Evolutionary conservation across 1,140 invertebrate species (phyloP).

Genomic region (Drosophila orosa): DNA sequence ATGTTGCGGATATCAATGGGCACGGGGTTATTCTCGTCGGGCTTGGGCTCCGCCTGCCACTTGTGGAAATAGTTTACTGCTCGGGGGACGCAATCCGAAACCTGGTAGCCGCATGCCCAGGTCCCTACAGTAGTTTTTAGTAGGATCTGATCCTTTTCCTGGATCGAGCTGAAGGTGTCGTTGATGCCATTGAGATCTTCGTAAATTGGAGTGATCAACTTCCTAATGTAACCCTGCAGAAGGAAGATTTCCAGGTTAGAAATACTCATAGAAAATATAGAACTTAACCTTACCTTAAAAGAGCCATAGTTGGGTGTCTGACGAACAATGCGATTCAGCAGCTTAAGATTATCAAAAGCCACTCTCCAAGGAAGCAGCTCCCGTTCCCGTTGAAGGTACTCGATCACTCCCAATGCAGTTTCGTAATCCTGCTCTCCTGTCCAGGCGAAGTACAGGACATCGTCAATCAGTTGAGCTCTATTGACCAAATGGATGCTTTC

Average conservation of each 20-base stretch:
- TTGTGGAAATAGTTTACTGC: slow-evolving; percentile 86
- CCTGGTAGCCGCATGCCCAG: slow-evolving; percentile 87
- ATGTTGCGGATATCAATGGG: slow-evolving; percentile 89
- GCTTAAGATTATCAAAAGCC: slow-evolving; percentile 67
- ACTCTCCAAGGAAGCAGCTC: slow-evolving; percentile 88
- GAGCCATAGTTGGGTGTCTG: slow-evolving; percentile 84
- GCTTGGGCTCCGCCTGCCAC: slow-evolving; percentile 86
- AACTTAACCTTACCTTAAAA: slow-evolving; percentile 83
- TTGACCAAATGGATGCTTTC: slow-evolving; percentile 88
- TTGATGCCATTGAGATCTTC: slow-evolving; percentile 85
- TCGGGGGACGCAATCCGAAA: slow-evolving; percentile 86
- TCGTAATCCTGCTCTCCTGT: slow-evolving; percentile 88
- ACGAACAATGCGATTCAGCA: slow-evolving; percentile 85
- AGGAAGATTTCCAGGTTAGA: not conserved
- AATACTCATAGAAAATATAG: not conserved
- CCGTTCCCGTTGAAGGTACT: slow-evolving; percentile 87
- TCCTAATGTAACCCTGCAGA: slow-evolving; percentile 85
- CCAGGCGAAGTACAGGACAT: slow-evolving; percentile 90
- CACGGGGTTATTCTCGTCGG: slow-evolving; percentile 87
- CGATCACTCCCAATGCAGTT: slow-evolving; percentile 85
- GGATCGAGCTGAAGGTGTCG: slow-evolving; percentile 77
- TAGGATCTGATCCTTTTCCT: slow-evolving; percentile 85
- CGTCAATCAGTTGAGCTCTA: slow-evolving; percentile 91
- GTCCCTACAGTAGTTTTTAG: slow-evolving; percentile 86
- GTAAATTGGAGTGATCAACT: slow-evolving; percentile 86